Conservation (phyloP, 2,888 invertebrate genomes). For the Uloborus plumipes region DNA sequence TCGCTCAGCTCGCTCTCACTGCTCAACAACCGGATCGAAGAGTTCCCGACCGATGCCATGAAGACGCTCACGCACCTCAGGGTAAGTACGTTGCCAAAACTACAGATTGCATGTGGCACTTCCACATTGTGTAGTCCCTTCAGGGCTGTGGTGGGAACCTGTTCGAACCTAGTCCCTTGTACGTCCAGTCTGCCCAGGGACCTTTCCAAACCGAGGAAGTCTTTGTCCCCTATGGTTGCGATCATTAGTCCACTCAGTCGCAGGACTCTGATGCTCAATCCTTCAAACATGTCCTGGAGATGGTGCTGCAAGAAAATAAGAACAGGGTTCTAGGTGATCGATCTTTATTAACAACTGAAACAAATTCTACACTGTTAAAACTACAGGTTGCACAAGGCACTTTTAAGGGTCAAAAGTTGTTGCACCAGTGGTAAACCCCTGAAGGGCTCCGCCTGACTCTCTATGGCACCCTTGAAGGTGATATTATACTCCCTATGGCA, state of each 20-base stretch:
- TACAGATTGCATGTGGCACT: no score
- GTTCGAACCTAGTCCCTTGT: conserved; percentile 76
- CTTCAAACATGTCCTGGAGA: conserved; percentile 73
- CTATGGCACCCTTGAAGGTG: no score
- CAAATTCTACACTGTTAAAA: no score
- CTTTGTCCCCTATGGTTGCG: conserved; percentile 68
- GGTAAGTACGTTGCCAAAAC: conserved; percentile 73
- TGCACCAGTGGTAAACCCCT: no score
- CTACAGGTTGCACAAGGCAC: no score
- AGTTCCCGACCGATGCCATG: conserved; percentile 87
- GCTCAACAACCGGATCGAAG: conserved; percentile 87
- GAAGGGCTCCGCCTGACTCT: no score
- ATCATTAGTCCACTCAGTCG: conserved; percentile 70
- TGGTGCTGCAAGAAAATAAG: no score
- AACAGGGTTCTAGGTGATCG: no score
- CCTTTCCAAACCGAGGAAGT: conserved; percentile 80
- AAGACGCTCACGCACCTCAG: conserved; percentile 83
- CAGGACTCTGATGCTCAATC: conserved; percentile 74
- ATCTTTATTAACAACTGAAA: no score
- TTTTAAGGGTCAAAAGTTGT: no score
- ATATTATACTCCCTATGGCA: no score
- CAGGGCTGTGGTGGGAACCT: conserved; percentile 83
- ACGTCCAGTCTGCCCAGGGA: conserved; percentile 86
- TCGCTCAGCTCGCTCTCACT: conserved; percentile 89
- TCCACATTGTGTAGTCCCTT: conserved; percentile 78